Conservation (phyloP, 2,113 vertebrate genomes). For the Halichoerus grypus region DNA sequence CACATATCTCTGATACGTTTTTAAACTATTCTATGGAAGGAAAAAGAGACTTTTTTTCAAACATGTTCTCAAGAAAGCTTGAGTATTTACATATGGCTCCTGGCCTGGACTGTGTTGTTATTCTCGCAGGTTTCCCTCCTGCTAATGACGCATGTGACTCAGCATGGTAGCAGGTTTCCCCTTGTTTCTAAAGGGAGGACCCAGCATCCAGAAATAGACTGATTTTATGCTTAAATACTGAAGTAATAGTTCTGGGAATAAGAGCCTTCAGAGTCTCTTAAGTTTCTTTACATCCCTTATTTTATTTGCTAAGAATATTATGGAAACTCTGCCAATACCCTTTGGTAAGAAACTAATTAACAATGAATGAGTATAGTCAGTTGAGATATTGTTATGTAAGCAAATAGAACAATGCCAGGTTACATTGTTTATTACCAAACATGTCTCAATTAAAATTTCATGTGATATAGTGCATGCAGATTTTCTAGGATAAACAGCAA, state of each 20-base stretch:
- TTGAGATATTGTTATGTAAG: constrained; percentile 62
- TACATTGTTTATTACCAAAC: constrained; percentile 58
- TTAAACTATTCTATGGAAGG: not conserved
- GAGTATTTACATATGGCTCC: not conserved
- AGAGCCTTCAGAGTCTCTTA: not conserved
- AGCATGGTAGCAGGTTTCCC: not conserved
- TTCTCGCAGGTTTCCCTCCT: not conserved
- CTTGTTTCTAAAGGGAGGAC: not conserved
- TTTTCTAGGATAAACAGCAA: constrained; percentile 54
- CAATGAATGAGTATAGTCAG: constrained; percentile 71
- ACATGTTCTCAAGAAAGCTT: not conserved
- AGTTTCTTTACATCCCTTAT: constrained; percentile 57
- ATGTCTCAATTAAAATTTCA: constrained; percentile 77
- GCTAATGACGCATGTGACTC: not conserved
- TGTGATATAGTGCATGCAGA: constrained; percentile 39
- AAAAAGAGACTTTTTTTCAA: not conserved
- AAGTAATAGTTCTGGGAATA: constrained; percentile 61
- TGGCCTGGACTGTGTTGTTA: not conserved
- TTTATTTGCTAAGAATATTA: constrained; percentile 72
- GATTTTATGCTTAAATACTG: constrained; percentile 60
- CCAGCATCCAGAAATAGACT: constrained; percentile 38
- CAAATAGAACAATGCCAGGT: constrained; percentile 55
- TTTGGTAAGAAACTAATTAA: constrained; percentile 77
- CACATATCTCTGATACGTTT: not conserved
- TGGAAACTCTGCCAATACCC: constrained; percentile 45